Percentiles rank a stretch among this genome's conserved stretches.
phyloP scores from a whole-genome alignment of 2,113 vertebrate genomes.

The Heptranchias perlo region DNA sequence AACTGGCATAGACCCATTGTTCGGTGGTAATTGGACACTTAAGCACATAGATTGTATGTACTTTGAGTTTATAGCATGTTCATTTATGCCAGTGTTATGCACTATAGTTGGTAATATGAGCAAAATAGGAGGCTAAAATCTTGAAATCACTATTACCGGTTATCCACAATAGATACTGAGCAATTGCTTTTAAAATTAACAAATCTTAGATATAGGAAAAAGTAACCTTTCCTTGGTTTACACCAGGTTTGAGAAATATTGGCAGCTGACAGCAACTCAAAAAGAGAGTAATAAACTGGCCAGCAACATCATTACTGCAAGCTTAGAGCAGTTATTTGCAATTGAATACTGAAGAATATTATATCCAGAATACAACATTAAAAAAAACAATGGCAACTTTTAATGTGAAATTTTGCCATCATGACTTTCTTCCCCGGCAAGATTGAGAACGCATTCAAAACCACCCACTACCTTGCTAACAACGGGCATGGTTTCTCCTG shows the following conservation, averaged over 20 bases:
- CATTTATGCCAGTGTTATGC: not conserved
- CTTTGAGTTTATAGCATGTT: not conserved
- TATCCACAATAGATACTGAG: not conserved
- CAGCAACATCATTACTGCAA: not conserved
- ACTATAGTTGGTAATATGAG: not conserved
- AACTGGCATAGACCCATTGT: not conserved
- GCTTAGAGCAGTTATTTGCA: not conserved
- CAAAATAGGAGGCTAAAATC: not conserved
- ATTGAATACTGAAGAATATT: not conserved
- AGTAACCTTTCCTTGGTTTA: not conserved
- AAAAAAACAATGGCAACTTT: not conserved
- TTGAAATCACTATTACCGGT: not conserved
- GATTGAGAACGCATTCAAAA: not conserved
- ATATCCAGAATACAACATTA: not conserved
- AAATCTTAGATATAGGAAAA: not conserved
- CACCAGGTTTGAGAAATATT: not conserved
- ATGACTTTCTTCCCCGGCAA: not conserved
- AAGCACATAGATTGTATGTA: not conserved
- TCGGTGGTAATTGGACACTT: not conserved
- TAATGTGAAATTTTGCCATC: not conserved
- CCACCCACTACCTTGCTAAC: no score
- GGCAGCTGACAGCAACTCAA: not conserved
- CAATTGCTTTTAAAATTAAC: not conserved
- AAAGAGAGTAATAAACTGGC: not conserved
- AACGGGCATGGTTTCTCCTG: not conserved